Evolutionary conservation across 2,113 vertebrate genomes (phyloP), one percentile per base, ranked within the genome.

Genomic region (Neodon shergylaensis): DNA sequence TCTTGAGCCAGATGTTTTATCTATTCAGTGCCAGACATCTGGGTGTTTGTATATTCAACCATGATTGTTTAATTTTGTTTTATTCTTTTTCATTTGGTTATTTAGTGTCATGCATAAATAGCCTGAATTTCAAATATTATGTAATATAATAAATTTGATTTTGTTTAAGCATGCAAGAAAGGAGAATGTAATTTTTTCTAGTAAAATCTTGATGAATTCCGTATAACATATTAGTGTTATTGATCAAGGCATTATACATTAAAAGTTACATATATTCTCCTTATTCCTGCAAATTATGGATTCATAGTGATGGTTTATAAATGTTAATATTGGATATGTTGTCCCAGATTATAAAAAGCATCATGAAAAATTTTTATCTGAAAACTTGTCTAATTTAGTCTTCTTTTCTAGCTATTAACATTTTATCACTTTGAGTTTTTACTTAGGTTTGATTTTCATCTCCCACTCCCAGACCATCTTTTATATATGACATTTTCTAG

Each of bases 1-100:
- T 96, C 58, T 88, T 14, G 24, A 96, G 39, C 52, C 96, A 97
- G 93, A 97, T 97, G 90, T 94, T 92, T 96, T 78, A 93, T 97
- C 42, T 94, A 39, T 88, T 85, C 42, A 31, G 16, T 74, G 81
- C 16, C 81, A 94, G 91, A 94, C 94, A 97, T 96, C 79, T 95
- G 84, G 44, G 28, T 96, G 84, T 94, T 96, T 94, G 96, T 54
- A 93, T 93, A 92, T 95, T 95, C 66, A 94, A 36, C 61, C 81
- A 73, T 85, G 65, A 94, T 86, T 78, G 31, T 72, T 77, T 96
- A 94, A 96, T 96, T 94, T 93, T 93, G 85, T n/a, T 94, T 70
- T 90, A 58, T 58, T 91, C 68, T 90, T 96, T 97, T 95, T 94
- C 42, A 92, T 82, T 10, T 72, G 84, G 8, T 47, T 94, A 47